phyloP scores from a whole-genome alignment of 2,797 vertebrate species.

The Ceryle rudis region DNA sequence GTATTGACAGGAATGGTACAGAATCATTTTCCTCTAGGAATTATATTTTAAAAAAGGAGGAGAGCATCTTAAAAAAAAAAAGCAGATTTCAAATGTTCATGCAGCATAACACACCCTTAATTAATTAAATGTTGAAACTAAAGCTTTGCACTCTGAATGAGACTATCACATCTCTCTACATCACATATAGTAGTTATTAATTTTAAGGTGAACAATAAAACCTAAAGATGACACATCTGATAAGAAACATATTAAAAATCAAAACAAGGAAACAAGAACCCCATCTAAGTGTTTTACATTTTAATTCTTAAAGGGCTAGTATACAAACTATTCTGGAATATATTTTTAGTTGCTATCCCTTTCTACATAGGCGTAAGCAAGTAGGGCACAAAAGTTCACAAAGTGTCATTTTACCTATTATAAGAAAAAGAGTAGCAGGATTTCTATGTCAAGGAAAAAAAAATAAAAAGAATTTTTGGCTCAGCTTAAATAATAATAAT shows the following conservation, averaged over 20 bases:
- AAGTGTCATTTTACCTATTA: constrained; percentile 20
- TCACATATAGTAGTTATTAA: not conserved
- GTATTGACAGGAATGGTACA: constrained; percentile 52
- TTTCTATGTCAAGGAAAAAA: not conserved
- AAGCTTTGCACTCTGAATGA: constrained; percentile 26
- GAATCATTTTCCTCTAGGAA: constrained; percentile 19
- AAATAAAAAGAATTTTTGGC: not conserved
- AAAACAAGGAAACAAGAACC: not conserved
- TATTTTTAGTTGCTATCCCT: not conserved
- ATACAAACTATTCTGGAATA: not conserved
- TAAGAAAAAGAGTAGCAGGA: not conserved
- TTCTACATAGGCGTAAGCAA: constrained; percentile 6
- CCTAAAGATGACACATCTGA: not conserved
- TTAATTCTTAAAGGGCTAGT: constrained; percentile 1
- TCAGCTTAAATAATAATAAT: not conserved
- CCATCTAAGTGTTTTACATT: not conserved
- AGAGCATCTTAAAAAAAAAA: constrained; percentile 37
- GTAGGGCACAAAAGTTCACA: constrained; percentile 40
- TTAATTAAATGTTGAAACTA: constrained; percentile 32
- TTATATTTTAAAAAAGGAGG: constrained; percentile 34
- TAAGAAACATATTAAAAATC: not conserved
- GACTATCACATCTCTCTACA: not conserved
- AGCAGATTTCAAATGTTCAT: constrained; percentile 23
- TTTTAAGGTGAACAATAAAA: constrained; percentile 18
- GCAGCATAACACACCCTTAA: not conserved